These are phyloP conservation scores for Drosophila limbata DNA, from an alignment of 2,888 invertebrate genomes.

Conservation along the genomic window DNA sequence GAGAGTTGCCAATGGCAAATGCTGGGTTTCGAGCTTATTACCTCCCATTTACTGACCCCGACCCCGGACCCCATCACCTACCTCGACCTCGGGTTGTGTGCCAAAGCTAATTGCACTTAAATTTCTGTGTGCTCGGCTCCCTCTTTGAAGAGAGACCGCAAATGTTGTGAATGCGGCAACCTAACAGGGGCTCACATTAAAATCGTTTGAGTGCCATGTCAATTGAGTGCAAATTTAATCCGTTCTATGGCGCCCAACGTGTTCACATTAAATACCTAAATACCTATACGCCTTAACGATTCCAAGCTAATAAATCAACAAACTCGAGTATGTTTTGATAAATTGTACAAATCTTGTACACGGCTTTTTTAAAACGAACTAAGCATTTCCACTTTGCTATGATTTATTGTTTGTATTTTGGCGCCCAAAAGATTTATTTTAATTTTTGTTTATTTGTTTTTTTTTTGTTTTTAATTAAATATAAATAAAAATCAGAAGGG, in stretches of 20 bases:
- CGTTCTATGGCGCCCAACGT: conserved; percentile 8
- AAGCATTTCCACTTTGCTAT: not conserved
- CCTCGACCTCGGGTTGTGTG: not conserved
- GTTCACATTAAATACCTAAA: conserved; percentile 8
- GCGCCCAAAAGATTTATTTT: not conserved
- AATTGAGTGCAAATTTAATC: conserved; percentile 29
- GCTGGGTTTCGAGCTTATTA: not conserved
- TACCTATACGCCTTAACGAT: conserved; percentile 13
- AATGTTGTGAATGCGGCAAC: conserved; percentile 19
- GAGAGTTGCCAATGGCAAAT: conserved; percentile 15
- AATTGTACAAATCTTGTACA: conserved; percentile 23
- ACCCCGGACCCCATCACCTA: not conserved
- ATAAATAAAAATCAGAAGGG: not conserved
- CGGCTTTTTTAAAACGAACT: not conserved
- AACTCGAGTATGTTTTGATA: not conserved
- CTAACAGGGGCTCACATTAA: conserved; percentile 10
- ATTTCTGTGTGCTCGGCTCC: conserved; percentile 18
- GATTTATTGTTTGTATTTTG: conserved; percentile 12
- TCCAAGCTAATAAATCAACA: not conserved
- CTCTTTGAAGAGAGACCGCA: conserved; percentile 23
- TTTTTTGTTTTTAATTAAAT: not conserved
- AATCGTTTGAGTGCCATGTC: conserved; percentile 14
- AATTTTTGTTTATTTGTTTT: not conserved
- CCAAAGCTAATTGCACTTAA: conserved; percentile 45
- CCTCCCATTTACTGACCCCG: conserved; percentile 6